phyloP scores from a whole-genome alignment of 2,888 invertebrate species.

The Erebia ligea region DNA sequence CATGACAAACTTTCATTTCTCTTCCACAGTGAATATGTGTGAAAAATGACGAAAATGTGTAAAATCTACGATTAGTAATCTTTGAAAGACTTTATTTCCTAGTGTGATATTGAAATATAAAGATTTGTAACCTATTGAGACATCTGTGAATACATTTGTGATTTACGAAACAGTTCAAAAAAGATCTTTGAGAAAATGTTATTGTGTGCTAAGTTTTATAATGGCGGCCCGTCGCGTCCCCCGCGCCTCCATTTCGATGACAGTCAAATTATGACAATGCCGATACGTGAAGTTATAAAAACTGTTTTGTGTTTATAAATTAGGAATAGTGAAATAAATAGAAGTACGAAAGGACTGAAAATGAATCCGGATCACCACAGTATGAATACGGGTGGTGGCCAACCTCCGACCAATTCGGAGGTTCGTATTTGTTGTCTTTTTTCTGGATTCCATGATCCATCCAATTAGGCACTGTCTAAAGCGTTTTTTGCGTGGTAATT shows the following conservation, averaged over 20 bases:
- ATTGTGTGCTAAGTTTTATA: constrained; percentile 82
- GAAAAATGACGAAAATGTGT: constrained; percentile 46
- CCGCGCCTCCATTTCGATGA: constrained; percentile 86
- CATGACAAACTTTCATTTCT: constrained; percentile 72
- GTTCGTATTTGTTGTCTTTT: constrained; percentile 61
- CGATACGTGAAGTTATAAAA: constrained; percentile 73
- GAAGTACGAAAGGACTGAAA: constrained; percentile 58
- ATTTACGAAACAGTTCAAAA: constrained; percentile 41
- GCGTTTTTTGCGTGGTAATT: constrained; percentile 54
- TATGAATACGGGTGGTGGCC: constrained; percentile 85
- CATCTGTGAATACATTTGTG: constrained; percentile 19
- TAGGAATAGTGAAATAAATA: constrained; percentile 53
- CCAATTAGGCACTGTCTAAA: constrained; percentile 29
- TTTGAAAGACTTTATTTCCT: constrained; percentile 18
- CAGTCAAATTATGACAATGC: constrained; percentile 84
- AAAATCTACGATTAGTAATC: constrained; percentile 37
- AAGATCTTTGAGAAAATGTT: constrained; percentile 68
- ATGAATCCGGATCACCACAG: constrained; percentile 81
- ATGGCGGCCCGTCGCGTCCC: constrained; percentile 88
- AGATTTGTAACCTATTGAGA: constrained; percentile 21
- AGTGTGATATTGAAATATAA: constrained; percentile 22
- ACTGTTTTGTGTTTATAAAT: constrained; percentile 72
- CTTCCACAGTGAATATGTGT: constrained; percentile 58
- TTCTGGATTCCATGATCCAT: constrained; percentile 28
- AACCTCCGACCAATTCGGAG: constrained; percentile 81